Conservation (phyloP, 2,113 vertebrate genomes). For the Dromiciops gliroides region DNA sequence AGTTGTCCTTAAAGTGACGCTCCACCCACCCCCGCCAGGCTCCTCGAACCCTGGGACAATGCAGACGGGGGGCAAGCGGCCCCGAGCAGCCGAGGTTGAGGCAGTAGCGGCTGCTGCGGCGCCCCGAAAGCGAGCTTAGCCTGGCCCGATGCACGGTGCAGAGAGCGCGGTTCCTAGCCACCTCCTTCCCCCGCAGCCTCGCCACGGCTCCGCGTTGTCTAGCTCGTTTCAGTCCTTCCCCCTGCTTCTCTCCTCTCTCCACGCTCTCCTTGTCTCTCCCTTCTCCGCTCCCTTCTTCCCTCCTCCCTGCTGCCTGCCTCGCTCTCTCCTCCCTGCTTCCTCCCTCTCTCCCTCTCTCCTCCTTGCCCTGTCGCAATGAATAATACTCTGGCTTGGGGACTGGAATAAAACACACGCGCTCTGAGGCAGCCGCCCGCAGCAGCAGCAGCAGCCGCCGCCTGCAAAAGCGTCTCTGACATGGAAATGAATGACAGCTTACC, state of each 20-base stretch:
- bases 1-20: constrained; percentile 18
- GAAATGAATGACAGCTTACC: constrained; percentile 99
- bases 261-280: constrained; percentile 70
- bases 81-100: not conserved
- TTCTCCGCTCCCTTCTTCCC: constrained; percentile 70
- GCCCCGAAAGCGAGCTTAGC: constrained; percentile 13
- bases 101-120: constrained; percentile 15
- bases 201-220: constrained; percentile 48
- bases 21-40: constrained; percentile 26
- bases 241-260: constrained; percentile 60
- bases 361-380: constrained; percentile 92
- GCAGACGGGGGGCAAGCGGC: constrained; percentile 36
- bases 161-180: constrained; percentile 36
- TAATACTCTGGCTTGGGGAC: constrained; percentile 93
- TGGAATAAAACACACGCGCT: constrained; percentile 84
- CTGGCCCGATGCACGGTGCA: constrained; percentile 30
- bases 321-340: constrained; percentile 73
- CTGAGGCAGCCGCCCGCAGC: constrained; percentile 88
- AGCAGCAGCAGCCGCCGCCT: constrained; percentile 74
- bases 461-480: constrained; percentile 81
- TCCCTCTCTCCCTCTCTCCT: constrained; percentile 81
- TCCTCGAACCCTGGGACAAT: constrained; percentile 57
- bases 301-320: constrained; percentile 60
- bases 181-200: constrained; percentile 60
- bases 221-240: constrained; percentile 66